These are phyloP conservation scores for Rhynchomys soricoides DNA, from an alignment of 2,113 vertebrate genomes.

Conservation along the genomic window DNA sequence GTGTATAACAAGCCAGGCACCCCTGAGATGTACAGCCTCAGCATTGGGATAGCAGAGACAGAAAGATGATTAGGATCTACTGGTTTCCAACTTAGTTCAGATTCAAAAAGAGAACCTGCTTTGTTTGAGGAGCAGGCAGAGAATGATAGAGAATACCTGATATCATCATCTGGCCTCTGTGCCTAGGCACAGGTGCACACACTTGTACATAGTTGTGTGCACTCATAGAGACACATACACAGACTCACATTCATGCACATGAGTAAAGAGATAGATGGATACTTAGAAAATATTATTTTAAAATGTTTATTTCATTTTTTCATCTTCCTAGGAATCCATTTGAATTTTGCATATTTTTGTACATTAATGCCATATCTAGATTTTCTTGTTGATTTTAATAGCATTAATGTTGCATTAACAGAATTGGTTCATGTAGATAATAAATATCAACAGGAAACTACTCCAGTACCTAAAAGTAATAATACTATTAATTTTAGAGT, in stretches of 20 bases:
- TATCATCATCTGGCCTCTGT: not conserved
- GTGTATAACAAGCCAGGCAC: not conserved
- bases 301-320: not conserved
- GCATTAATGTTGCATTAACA: not conserved
- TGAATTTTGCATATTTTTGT: slow-evolving; percentile 2
- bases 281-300: not conserved
- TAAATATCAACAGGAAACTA: not conserved
- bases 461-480: not conserved
- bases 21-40: not conserved
- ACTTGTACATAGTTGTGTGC: not conserved
- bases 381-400: slow-evolving; percentile 22
- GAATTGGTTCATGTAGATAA: not conserved
- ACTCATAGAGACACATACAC: not conserved
- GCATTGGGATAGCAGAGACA: not conserved
- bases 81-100: not conserved
- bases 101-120: not conserved
- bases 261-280: not conserved
- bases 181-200: not conserved
- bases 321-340: slow-evolving; percentile 5
- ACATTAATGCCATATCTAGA: not conserved
- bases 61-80: not conserved
- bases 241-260: not conserved
- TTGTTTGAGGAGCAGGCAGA: not conserved
- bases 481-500: slow-evolving; percentile 19
- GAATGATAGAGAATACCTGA: not conserved